phyloP scores from a whole-genome alignment of 2,888 invertebrate genomes.

The Xestia sexstrigata region DNA sequence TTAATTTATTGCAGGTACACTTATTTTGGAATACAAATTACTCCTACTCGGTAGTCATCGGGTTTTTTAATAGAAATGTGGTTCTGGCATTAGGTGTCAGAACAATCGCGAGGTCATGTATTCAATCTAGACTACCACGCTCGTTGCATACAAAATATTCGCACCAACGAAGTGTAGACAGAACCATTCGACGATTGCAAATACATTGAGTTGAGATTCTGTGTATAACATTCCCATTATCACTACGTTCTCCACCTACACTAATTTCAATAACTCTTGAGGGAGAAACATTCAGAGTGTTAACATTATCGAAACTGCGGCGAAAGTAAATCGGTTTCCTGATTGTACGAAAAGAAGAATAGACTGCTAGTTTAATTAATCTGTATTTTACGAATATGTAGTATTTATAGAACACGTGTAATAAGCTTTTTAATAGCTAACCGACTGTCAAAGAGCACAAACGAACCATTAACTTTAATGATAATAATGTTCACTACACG shows the following conservation, averaged over 20 bases:
- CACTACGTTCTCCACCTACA: neutral
- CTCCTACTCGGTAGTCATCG: neutral
- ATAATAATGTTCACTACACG: neutral
- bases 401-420: neutral
- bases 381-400: neutral
- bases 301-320: neutral
- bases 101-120: neutral
- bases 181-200: constrained; percentile 5
- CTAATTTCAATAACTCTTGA: constrained; percentile 1
- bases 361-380: neutral
- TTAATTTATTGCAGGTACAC: neutral
- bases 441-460: neutral
- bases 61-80: neutral
- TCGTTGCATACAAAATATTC: constrained; percentile 18
- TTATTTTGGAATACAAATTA: neutral
- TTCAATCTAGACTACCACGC: neutral
- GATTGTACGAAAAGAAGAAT: neutral
- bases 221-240: neutral
- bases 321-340: neutral
- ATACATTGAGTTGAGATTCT: constrained; percentile 29
- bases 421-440: too few relatives aligned
- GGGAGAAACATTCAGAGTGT: neutral
- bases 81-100: too few relatives aligned
- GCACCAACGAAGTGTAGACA: constrained; percentile 16
- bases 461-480: neutral